Percentiles rank a stretch among this genome's conserved stretches.
Evolutionary conservation across 30 jellyfish, hydroid and myxozoan genomes (phyloP).

Genomic region (Aurelia sp.): DNA sequence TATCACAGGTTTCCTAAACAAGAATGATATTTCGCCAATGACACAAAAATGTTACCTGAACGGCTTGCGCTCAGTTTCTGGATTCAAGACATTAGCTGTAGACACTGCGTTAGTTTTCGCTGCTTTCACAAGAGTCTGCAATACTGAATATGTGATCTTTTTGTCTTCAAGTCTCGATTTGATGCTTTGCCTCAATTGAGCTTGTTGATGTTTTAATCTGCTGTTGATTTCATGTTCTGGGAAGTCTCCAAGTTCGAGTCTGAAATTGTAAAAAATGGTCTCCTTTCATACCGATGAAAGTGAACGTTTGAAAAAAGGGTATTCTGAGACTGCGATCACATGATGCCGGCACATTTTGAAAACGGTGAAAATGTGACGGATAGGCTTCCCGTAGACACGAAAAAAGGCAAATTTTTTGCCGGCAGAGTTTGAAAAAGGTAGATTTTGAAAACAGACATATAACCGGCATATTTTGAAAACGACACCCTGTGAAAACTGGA

Average conservation of each 20-base stretch:
- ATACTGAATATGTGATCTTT: slow-evolving; percentile 76
- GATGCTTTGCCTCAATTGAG: slow-evolving; percentile 75
- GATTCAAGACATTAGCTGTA: slow-evolving; percentile 61
- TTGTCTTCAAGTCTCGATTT: slow-evolving; percentile 63
- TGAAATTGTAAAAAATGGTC: not conserved
- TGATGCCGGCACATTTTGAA: too few relatives aligned
- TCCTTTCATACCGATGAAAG: too few relatives aligned
- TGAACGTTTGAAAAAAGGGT: too few relatives aligned
- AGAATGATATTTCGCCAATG: not conserved
- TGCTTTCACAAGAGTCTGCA: slow-evolving; percentile 65
- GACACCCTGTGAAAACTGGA: too few relatives aligned
- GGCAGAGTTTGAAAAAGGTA: too few relatives aligned
- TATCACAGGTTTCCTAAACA: not conserved
- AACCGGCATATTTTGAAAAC: too few relatives aligned
- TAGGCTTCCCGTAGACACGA: too few relatives aligned
- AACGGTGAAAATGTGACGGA: too few relatives aligned
- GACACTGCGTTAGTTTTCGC: slow-evolving; percentile 60
- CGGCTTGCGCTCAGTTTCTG: slow-evolving; percentile 3
- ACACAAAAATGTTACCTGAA: slow-evolving; percentile 14
- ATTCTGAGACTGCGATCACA: too few relatives aligned
- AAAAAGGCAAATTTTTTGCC: too few relatives aligned
- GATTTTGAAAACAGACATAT: too few relatives aligned
- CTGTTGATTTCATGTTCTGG: slow-evolving; percentile 12
- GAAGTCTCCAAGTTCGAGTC: not conserved
- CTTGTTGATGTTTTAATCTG: slow-evolving; percentile 69